A percentile compares a stretch with the other conserved stretches of the same genome.
These are phyloP conservation scores for Ceraclea dissimilis DNA, from an alignment of 2,888 invertebrate genomes.

Conservation along the genomic window DNA sequence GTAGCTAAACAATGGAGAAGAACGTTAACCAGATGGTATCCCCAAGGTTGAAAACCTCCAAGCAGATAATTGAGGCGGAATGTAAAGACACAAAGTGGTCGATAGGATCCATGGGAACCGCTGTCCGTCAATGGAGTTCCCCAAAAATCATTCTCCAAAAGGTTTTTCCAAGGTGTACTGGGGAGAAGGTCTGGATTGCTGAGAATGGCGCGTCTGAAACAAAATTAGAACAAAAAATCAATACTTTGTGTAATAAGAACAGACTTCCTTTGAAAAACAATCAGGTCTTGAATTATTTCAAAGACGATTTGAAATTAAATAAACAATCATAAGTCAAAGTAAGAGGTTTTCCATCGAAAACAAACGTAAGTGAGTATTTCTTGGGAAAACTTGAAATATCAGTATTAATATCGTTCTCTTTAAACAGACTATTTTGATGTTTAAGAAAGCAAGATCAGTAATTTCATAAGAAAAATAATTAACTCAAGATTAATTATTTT, in stretches of 20 bases:
- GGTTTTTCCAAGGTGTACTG: slow-evolving; percentile 70
- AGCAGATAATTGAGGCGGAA: slow-evolving; percentile 78
- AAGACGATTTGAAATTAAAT: too few species aligned
- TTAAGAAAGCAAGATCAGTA: too few species aligned
- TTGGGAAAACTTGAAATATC: too few species aligned
- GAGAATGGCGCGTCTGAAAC: slow-evolving; percentile 87
- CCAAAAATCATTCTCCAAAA: slow-evolving; percentile 95
- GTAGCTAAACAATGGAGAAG: slow-evolving; percentile 81
- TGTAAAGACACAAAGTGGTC: slow-evolving; percentile 84
- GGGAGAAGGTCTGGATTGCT: slow-evolving; percentile 89
- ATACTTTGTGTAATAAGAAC: too few species aligned
- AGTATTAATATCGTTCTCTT: too few species aligned
- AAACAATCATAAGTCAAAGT: too few species aligned
- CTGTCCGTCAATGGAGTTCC: slow-evolving; percentile 88
- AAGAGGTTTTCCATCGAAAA: too few species aligned
- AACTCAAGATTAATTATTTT: too few species aligned
- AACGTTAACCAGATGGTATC: slow-evolving; percentile 82
- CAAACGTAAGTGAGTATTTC: too few species aligned
- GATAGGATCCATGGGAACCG: slow-evolving; percentile 95
- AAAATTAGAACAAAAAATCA: slow-evolving; percentile 27
- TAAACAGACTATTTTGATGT: too few species aligned
- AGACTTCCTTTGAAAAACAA: not conserved
- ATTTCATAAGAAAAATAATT: too few species aligned
- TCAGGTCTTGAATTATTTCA: too few species aligned
- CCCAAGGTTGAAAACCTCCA: slow-evolving; percentile 70